Evolutionary conservation across 2,888 invertebrate species (phyloP).

Genomic region (Brachyptera putata): DNA sequence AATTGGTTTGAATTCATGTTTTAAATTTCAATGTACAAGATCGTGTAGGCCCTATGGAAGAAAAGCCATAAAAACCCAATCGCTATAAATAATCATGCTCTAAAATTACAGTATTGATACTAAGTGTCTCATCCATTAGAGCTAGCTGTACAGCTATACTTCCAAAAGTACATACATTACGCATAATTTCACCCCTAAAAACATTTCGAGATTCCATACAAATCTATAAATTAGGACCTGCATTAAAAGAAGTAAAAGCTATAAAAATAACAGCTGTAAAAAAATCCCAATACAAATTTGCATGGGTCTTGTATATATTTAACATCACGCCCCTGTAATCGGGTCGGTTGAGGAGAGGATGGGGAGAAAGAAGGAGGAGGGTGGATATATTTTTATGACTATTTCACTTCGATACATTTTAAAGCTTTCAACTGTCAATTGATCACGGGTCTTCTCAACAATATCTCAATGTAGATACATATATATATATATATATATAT

Average conservation of each 20-base stretch:
- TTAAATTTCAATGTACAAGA: too few species aligned
- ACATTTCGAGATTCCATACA: too few species aligned
- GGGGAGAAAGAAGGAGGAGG: background rate
- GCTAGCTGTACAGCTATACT: too few species aligned
- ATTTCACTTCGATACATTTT: slow-evolving; percentile 8
- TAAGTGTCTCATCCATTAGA: too few species aligned
- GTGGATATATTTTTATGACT: background rate
- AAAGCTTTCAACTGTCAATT: slow-evolving; percentile 16
- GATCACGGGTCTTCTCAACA: slow-evolving; percentile 1
- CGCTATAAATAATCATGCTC: too few species aligned
- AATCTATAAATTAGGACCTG: slow-evolving; percentile 12
- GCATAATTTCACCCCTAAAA: too few species aligned
- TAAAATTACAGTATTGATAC: too few species aligned
- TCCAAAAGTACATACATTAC: too few species aligned
- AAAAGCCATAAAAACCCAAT: too few species aligned
- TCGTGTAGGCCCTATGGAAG: too few species aligned
- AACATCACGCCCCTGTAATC: slow-evolving; percentile 15
- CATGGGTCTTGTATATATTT: background rate
- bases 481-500: too few species aligned
- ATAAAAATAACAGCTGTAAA: slow-evolving; percentile 6
- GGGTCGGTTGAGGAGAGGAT: background rate
- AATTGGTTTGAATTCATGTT: too few species aligned
- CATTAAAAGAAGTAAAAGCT: slow-evolving; percentile 3
- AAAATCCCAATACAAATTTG: slow-evolving; percentile 4
- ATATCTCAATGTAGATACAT: background rate